phyloP scores from a whole-genome alignment of 2,113 vertebrate species.

The Ciconia boyciana region DNA sequence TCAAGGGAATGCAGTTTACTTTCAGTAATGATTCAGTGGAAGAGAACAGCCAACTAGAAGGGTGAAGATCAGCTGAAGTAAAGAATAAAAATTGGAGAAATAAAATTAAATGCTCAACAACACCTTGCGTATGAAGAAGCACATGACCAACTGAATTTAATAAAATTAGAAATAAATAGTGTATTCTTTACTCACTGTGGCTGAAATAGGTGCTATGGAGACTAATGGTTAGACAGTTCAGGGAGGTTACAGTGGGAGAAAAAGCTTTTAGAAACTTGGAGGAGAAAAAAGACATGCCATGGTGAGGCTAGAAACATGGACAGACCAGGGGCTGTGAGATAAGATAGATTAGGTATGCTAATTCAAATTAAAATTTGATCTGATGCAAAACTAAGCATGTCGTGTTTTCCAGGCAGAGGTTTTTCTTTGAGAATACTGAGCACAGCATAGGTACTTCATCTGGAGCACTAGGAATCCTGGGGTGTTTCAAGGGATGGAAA shows the following conservation, averaged over 20 bases:
- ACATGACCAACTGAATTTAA: background rate
- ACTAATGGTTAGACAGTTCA: background rate
- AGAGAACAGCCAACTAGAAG: background rate
- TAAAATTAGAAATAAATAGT: background rate
- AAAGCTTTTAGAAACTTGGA: background rate
- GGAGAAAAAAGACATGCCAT: background rate
- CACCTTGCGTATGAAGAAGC: background rate
- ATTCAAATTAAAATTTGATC: background rate
- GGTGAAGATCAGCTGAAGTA: background rate
- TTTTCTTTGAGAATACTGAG: background rate
- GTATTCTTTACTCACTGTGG: background rate
- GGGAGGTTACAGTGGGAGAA: background rate
- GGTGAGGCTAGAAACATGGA: background rate
- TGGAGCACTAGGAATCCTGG: background rate
- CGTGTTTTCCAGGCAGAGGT: background rate
- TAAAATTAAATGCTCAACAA: background rate
- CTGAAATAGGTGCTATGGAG: background rate
- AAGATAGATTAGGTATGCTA: background rate
- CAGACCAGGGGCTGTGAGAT: background rate
- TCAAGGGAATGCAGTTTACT: background rate
- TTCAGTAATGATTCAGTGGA: background rate
- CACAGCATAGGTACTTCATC: background rate
- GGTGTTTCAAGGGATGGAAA: background rate
- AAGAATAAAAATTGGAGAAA: background rate
- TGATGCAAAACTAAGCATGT: background rate